Conservation (phyloP, 2,113 vertebrate genomes). For the Monopterus albus region DNA sequence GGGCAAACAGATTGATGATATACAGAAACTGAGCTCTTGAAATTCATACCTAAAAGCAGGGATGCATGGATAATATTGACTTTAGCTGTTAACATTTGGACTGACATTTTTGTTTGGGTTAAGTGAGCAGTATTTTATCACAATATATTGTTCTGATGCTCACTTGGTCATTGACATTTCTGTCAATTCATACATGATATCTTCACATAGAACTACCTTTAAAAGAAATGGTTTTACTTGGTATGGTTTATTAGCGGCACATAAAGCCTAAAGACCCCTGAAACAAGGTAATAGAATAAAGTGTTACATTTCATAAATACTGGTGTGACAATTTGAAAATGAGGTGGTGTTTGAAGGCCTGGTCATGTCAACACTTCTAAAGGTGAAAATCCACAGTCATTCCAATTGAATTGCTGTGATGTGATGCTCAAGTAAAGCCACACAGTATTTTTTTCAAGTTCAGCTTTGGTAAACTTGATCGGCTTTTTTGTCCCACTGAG, state of each 20-base stretch:
- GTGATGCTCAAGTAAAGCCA: too few relatives aligned
- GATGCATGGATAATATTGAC: conserved; percentile 51
- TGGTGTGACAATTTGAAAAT: not conserved
- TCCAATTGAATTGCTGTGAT: too few relatives aligned
- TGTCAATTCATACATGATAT: too few relatives aligned
- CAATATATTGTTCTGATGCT: not conserved
- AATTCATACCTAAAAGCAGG: conserved; percentile 18
- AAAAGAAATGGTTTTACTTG: not conserved
- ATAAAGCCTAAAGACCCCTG: too few relatives aligned
- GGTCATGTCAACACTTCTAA: too few relatives aligned
- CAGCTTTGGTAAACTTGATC: not conserved
- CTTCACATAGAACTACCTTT: not conserved
- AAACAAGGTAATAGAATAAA: too few relatives aligned
- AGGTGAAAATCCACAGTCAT: too few relatives aligned
- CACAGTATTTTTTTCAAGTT: too few relatives aligned
- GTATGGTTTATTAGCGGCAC: not conserved
- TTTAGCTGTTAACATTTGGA: conserved; percentile 57
- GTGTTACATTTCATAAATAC: not conserved
- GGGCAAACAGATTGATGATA: conserved; percentile 39
- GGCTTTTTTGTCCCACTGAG: too few relatives aligned
- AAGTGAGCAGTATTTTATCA: conserved; percentile 19
- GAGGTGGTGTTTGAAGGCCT: too few relatives aligned
- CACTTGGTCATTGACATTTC: not conserved
- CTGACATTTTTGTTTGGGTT: conserved; percentile 68
- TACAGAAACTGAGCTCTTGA: conserved; percentile 12